These are phyloP conservation scores for Morbakka virulenta DNA, from an alignment of 30 jellyfish, hydroid and myxozoan genomes.

Conservation along the genomic window DNA sequence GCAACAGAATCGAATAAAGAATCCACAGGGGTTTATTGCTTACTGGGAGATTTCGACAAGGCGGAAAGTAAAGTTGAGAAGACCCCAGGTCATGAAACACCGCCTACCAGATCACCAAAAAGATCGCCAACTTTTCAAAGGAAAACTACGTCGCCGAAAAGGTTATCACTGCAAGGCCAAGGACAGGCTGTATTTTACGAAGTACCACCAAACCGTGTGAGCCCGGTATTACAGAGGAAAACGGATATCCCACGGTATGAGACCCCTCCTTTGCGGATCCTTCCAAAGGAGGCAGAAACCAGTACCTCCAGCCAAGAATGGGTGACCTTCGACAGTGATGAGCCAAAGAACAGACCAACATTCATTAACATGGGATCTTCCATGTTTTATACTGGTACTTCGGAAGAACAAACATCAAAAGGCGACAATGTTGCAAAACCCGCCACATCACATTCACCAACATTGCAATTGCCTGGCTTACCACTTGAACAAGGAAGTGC, in stretches of 20 bases:
- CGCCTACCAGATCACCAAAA: neutral
- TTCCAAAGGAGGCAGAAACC: neutral
- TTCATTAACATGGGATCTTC: neutral
- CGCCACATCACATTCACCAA: neutral
- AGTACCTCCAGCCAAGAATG: neutral
- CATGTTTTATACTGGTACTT: neutral
- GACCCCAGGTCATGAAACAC: no score
- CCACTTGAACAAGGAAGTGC: conserved; percentile 79
- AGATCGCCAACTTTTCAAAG: neutral
- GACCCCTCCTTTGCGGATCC: neutral
- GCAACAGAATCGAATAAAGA: conserved; percentile 8
- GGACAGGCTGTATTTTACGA: neutral
- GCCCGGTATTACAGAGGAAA: neutral
- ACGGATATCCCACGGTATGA: neutral
- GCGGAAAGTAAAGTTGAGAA: neutral
- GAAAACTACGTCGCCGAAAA: neutral
- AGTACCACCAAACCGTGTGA: conserved; percentile 7
- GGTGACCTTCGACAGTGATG: neutral
- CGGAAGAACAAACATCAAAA: neutral
- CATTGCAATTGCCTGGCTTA: conserved; percentile 48
- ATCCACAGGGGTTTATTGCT: neutral
- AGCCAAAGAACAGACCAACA: neutral
- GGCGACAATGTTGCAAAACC: neutral
- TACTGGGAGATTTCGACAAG: neutral
- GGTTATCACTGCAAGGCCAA: neutral